Evolutionary conservation across 2,113 vertebrate genomes (phyloP).

Genomic region (Romanogobio albipinnatus): DNA sequence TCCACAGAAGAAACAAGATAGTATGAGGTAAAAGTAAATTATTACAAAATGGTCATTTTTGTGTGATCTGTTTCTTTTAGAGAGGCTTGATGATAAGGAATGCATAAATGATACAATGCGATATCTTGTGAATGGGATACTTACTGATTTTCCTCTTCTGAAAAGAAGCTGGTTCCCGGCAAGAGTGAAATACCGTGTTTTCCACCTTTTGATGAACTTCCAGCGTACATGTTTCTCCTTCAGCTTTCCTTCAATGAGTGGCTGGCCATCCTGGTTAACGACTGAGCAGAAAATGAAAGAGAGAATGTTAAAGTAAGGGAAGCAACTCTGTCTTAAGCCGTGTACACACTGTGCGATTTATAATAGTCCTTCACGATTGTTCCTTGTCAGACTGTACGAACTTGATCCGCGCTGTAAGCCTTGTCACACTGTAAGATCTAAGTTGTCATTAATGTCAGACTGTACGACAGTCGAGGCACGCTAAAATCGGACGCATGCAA

Average conservation of each 20-base stretch:
- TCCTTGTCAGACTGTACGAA: too few species aligned
- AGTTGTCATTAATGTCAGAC: too few species aligned
- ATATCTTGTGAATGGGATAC: constrained; percentile 59
- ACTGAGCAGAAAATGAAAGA: constrained; percentile 68
- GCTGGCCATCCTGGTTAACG: constrained; percentile 91
- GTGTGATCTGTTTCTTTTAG: background rate
- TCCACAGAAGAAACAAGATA: too few species aligned
- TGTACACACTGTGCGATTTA: too few species aligned
- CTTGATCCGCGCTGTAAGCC: too few species aligned
- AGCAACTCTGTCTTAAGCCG: too few species aligned
- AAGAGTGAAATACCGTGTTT: constrained; percentile 94
- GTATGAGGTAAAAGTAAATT: background rate
- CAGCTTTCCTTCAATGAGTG: constrained; percentile 93
- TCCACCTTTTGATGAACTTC: constrained; percentile 98
- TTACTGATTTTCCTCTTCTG: constrained; percentile 90
- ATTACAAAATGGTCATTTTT: background rate
- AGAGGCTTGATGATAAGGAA: background rate
- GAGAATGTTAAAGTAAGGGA: background rate
- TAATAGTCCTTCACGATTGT: too few species aligned
- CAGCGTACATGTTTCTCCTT: constrained; percentile 97
- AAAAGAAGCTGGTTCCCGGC: constrained; percentile 96
- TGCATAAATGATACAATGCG: background rate
- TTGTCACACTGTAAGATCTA: too few species aligned
- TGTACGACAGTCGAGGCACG: too few species aligned
- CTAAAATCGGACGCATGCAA: too few species aligned